Evolutionary conservation across 1,140 invertebrate genomes (phyloP), one percentile per base, ranked within the genome.

Genomic region (Chironomus striatipennis): DNA sequence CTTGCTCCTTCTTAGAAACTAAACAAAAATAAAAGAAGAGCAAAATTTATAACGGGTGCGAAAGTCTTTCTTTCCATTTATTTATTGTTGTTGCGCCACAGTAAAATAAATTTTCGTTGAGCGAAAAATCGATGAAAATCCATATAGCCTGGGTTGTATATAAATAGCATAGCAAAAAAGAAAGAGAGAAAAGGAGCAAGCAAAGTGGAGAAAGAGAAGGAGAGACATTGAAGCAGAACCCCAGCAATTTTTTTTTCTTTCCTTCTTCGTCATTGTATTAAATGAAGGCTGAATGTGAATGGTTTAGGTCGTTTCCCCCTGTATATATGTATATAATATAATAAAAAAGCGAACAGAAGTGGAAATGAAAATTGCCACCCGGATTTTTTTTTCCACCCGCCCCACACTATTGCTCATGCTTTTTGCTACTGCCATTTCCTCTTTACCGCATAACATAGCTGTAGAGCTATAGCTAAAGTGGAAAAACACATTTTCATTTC

Each of bases 91-190:
- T 57, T 57, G 47, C n/a, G 47, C 47, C 4, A 12, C 47, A 57
- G 47, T 57, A 57, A 57, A 57, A 57, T 57, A 57, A 57, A 57
- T 57, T 57, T 57, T 57, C 47, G 47, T 57, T 57, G 47, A 57
- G 65, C 17, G 18, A 21, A 70, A 70, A 70, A 70, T 70, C 65
- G 65, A 70, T 70, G 65, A 70, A 70, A 70, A 70, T 70, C 65
- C 20, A 70, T 17, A 57, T 57, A 70, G 65, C 65, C 10, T 20
- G 65, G 10, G 18, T 21, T 70, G 20, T 21, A 17, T 70, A 70
- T 70, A 70, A 70, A 70, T 70, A 70, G 65, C 65, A 70, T 57
- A 21, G 20, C 65, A 12, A 7, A 7, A 57, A 7, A 4, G 47
- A 57, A 7, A 57, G 9, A 57, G 47, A 57, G n/a, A n/a, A 57